These are phyloP conservation scores for Therioaphis trifolii DNA, from an alignment of 2,888 invertebrate genomes.

Conservation along the genomic window DNA sequence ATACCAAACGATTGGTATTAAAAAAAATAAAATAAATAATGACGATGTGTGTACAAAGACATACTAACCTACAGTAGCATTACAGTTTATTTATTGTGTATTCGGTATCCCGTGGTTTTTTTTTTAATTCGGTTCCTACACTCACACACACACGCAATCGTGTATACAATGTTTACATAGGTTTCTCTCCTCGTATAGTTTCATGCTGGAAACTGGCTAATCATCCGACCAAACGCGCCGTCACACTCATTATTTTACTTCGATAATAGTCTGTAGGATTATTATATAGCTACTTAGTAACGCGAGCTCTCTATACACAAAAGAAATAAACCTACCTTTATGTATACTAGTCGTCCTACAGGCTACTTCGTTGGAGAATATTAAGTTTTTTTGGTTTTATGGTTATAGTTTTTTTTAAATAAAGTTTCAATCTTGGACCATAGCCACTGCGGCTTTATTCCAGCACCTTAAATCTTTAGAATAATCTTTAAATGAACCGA, in stretches of 20 bases:
- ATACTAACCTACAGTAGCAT: constrained; percentile 37
- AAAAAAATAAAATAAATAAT: too few species aligned
- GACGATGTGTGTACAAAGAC: too few species aligned
- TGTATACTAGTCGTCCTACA: neutral
- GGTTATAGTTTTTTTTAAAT: too few species aligned
- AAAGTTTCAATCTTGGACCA: too few species aligned
- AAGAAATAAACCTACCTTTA: neutral
- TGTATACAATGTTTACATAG: neutral
- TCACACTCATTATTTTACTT: constrained; percentile 3
- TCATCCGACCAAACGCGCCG: constrained; percentile 31
- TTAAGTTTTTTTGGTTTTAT: too few species aligned
- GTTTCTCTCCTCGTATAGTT: constrained; percentile 9
- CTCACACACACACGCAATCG: too few species aligned
- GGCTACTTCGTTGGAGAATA: neutral
- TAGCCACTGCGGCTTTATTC: too few species aligned
- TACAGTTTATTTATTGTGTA: constrained; percentile 30
- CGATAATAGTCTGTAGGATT: neutral
- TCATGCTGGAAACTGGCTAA: constrained; percentile 33
- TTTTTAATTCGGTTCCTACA: constrained; percentile 15
- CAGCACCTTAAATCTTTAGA: too few species aligned
- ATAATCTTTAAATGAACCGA: too few species aligned
- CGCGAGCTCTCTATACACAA: neutral
- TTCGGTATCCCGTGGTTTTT: constrained; percentile 24
- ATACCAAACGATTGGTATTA: too few species aligned
- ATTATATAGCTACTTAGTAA: constrained; percentile 23